Evolutionary conservation across 2,888 invertebrate species (phyloP), one percentile per base, ranked within the genome.

Genomic region (Philereme transversata): DNA sequence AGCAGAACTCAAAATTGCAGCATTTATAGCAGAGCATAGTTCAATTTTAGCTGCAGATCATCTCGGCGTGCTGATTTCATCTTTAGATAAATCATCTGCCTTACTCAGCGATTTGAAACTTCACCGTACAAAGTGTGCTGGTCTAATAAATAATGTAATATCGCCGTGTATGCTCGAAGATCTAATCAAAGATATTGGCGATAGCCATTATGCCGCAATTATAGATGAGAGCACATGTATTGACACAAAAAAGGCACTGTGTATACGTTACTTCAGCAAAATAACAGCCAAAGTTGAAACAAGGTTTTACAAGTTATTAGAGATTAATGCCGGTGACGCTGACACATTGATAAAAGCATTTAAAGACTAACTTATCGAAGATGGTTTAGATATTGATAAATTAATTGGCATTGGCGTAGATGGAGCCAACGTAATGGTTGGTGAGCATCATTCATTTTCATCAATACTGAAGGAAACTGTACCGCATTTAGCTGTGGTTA

Each of bases 391-490:
- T 6, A 10, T 45, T 11, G 7, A 45, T 6, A 45, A 45, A 11
- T 11, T 45, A 22, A 10, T 45, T 22, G 45, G 45, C 4, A 10
- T 11, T 7, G 45, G 45, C 22, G 45, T 45, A 3, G 58, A 58
- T 52, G 58, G 51, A 5, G 45, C 58, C 1, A 58, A 58, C 11
- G 58, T 58, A 9, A 58, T 58, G 58, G 35, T 58, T 33, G 58
- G 58, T 5, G 10, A 58, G 41, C 47, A 58, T 10, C 44, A 58
- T 35, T 59, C 53, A 8, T 48, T 47, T 6, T 34, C 53, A 22
- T 52, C 53, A 3, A 10, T 59, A 4, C 9, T 59, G 22, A 59
- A 53, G 44, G 41, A 34, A 49, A 40, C 52, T 9, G 40, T 59
- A 22, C 59, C 59, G 7, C 49, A 59, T 36, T 7, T 59, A 0